A percentile compares a stretch with the other conserved stretches of the same genome.
Evolutionary conservation across 1,140 invertebrate species (phyloP).

Genomic region (Charaxes varanes): DNA sequence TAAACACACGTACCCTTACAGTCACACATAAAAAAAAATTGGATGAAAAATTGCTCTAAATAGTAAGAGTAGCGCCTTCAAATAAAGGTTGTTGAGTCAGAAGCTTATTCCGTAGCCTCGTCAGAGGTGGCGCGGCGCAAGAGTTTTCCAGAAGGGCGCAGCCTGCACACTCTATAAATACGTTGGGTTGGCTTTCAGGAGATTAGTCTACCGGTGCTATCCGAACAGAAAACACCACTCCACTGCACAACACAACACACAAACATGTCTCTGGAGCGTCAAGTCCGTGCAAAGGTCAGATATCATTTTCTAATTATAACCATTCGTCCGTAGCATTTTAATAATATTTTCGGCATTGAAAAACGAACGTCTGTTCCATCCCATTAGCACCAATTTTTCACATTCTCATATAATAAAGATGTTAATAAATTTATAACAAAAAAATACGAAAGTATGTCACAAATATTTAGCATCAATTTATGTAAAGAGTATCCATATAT

Average conservation of each 20-base stretch:
- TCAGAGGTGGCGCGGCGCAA: constrained; percentile 40
- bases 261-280: constrained; percentile 87
- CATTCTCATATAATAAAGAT: too few relatives aligned
- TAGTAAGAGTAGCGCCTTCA: constrained; percentile 25
- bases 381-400: too few relatives aligned
- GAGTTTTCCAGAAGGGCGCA: constrained; percentile 68
- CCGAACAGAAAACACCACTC: constrained; percentile 37
- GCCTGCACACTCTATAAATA: constrained; percentile 67
- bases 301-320: constrained; percentile 24
- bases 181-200: constrained; percentile 52
- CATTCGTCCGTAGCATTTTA: too few relatives aligned
- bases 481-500: too few relatives aligned
- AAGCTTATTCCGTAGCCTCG: constrained; percentile 50
- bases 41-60: constrained; percentile 12
- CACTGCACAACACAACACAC: constrained; percentile 58
- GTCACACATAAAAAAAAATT: constrained; percentile 2
- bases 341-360: too few relatives aligned
- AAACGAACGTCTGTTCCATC: too few relatives aligned
- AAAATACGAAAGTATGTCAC: too few relatives aligned
- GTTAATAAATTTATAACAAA: too few relatives aligned
- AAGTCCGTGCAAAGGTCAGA: constrained; percentile 85
- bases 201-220: constrained; percentile 65
- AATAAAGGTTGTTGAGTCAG: constrained; percentile 63
- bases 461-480: too few relatives aligned
- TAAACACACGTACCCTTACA: background rate